phyloP scores from a whole-genome alignment of 2,797 vertebrate species.

The Gallinago stenura region DNA sequence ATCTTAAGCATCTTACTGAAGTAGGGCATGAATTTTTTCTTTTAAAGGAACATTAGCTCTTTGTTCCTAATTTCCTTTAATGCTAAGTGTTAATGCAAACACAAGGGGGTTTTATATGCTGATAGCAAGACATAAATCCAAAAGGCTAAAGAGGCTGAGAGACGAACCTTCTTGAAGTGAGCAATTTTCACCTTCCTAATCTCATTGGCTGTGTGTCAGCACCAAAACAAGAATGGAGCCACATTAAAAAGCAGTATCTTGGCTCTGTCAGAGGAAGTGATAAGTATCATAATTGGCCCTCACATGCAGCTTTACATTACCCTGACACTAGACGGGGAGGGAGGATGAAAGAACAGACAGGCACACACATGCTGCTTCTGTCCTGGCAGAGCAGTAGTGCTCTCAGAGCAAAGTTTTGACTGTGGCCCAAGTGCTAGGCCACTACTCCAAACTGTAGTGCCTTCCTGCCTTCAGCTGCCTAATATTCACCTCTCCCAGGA shows the following conservation, averaged over 20 bases:
- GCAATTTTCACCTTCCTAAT: constrained; percentile 25
- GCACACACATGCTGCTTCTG: constrained; percentile 18
- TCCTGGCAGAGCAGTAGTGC: background rate
- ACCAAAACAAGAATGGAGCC: constrained; percentile 43
- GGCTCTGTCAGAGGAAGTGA: constrained; percentile 43
- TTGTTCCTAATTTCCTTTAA: constrained; percentile 47
- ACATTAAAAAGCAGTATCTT: constrained; percentile 44
- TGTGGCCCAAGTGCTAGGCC: background rate
- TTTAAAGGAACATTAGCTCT: constrained; percentile 51
- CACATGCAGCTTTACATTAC: constrained; percentile 39
- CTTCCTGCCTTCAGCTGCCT: background rate
- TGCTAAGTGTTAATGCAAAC: constrained; percentile 25
- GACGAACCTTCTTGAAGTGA: constrained; percentile 1
- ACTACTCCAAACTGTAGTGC: background rate
- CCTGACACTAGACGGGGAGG: background rate
- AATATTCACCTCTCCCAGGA: background rate
- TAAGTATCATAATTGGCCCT: constrained; percentile 54
- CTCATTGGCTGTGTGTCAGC: constrained; percentile 44
- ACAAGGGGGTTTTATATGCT: constrained; percentile 8
- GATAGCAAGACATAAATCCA: constrained; percentile 35
- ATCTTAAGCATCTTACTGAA: constrained; percentile 71
- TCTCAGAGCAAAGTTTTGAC: background rate
- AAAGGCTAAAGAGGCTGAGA: constrained; percentile 25
- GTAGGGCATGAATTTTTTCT: constrained; percentile 44
- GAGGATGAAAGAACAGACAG: constrained; percentile 56